Evolutionary conservation across 53 echinoderm and acorn worm species (phyloP).

Genomic region (Zoroaster sp.): DNA sequence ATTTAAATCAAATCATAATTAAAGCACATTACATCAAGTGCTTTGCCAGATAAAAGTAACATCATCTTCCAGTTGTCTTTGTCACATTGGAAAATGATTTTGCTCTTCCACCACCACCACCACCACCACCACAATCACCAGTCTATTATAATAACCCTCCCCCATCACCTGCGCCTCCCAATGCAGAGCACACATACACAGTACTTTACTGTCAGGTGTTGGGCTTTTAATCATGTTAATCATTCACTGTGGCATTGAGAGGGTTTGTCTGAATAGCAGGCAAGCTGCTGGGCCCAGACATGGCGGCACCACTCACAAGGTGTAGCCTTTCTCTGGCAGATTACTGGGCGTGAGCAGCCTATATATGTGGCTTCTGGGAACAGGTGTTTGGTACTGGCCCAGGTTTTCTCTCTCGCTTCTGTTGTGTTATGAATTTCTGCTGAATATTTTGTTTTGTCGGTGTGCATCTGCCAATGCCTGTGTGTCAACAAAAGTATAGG

Average conservation of each 20-base stretch:
- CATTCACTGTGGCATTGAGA: constrained; percentile 76
- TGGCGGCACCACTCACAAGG: constrained; percentile 73
- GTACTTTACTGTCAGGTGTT: constrained; percentile 72
- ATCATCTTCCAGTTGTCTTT: not conserved
- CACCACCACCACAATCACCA: not conserved
- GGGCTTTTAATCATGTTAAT: constrained; percentile 78
- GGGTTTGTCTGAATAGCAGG: constrained; percentile 31
- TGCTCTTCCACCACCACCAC: not conserved
- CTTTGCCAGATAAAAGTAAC: too few species aligned
- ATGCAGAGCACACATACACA: not conserved
- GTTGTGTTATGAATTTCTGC: not conserved
- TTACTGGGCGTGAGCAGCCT: constrained; percentile 12
- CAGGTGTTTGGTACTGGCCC: constrained; percentile 33
- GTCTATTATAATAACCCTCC: not conserved
- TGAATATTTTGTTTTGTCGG: not conserved
- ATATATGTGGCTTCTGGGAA: constrained; percentile 22
- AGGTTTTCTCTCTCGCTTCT: not conserved
- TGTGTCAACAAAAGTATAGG: not conserved
- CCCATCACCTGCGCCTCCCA: constrained; percentile 16
- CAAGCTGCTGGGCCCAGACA: constrained; percentile 72
- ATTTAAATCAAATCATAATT: too few species aligned
- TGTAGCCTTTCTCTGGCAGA: constrained; percentile 73
- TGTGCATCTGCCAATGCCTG: constrained; percentile 40
- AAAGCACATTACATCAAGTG: too few species aligned
- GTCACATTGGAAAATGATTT: too few species aligned